Base-by-base conservation (phyloP, 2,113 vertebrate genomes). In the Etheostoma cragini region DNA sequence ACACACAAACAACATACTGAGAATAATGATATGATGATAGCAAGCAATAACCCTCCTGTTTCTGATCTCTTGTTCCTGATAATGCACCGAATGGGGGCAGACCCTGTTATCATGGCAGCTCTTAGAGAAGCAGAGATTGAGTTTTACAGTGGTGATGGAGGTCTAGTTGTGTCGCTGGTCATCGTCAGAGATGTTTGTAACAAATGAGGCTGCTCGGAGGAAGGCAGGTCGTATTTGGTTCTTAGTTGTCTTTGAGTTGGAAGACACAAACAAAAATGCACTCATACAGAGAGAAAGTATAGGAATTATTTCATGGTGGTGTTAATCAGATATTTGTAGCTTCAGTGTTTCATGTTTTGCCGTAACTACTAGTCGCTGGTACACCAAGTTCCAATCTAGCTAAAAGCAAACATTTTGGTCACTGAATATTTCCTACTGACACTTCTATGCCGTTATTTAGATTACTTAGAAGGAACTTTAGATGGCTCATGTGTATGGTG, bases 1-100 rank as follows among this genome's bases (percentile, higher is more conserved):
- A 24, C 60, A 21, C 22, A 13, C 24, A 69, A 53, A 83, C 66
- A 72, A 35, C 66, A 74, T 1, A 16, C 24, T 49, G 52, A 63
- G 57, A 83, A 56, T 66, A 70, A 78, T 69, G 63, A 30, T 30
- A 30, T 30, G 22, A 21, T 77, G 38, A 61, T 47, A 58, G 26
- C 0, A 70, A 78, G 42, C 85, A 73, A 79, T 46, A 63, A 75
- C 80, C 78, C 35, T 42, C 49, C 22, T 60, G 33, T 81, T 71
- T 75, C 24, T 30, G 30, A 35, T 81, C 71, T 77, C 49, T 49
- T 56, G 30, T 30, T 30, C 38, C 14, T 24, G 82, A 68, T 84
- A 83, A 88, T 80, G 78, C n/a, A 3, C 56, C 42, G 54, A 86
- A 90, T 91, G 72, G 75, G 49, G 49, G 58, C 60, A 58, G 56